These are phyloP conservation scores for Hirtodrosophila cameraria DNA, from an alignment of 2,888 invertebrate genomes.

Conservation along the genomic window DNA sequence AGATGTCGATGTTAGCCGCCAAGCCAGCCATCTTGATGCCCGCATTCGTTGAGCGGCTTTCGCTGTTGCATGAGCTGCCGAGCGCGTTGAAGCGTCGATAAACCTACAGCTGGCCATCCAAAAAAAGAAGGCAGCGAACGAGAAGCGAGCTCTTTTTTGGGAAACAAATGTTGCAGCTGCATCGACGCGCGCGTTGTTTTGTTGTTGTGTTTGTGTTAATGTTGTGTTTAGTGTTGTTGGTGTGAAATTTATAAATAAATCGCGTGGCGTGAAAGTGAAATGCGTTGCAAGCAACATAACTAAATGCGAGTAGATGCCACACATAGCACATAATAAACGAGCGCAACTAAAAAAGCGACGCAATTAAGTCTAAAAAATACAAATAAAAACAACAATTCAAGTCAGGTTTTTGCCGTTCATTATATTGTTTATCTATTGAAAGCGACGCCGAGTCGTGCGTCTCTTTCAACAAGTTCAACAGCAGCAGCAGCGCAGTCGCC, in stretches of 20 bases:
- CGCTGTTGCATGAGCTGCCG: conserved; percentile 68
- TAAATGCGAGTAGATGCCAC: conserved; percentile 42
- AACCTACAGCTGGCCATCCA: conserved; percentile 2
- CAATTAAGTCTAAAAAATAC: conserved; percentile 64
- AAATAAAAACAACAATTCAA: conserved; percentile 20
- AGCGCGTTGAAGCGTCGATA: conserved; percentile 29
- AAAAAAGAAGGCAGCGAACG: conserved; percentile 21
- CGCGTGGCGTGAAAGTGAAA: conserved; percentile 71
- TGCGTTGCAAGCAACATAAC: conserved; percentile 56
- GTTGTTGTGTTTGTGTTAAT: conserved; percentile 25
- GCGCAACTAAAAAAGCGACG: conserved; percentile 52
- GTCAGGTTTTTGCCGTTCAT: conserved; percentile 29
- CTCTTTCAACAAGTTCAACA: conserved; percentile 50
- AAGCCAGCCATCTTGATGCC: conserved; percentile 33
- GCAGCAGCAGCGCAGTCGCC: neutral
- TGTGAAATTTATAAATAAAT: conserved; percentile 63
- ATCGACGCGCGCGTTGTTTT: conserved; percentile 56
- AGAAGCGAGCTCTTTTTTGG: conserved; percentile 34
- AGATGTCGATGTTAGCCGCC: neutral
- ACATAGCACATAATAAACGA: conserved; percentile 14
- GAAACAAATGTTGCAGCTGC: conserved; percentile 69
- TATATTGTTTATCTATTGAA: conserved; percentile 49
- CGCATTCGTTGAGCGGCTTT: conserved; percentile 76
- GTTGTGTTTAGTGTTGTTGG: conserved; percentile 30
- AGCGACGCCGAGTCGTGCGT: conserved; percentile 29